These are phyloP conservation scores for Diachasma alloeum DNA, from an alignment of 1,140 invertebrate species.

Conservation along the genomic window DNA sequence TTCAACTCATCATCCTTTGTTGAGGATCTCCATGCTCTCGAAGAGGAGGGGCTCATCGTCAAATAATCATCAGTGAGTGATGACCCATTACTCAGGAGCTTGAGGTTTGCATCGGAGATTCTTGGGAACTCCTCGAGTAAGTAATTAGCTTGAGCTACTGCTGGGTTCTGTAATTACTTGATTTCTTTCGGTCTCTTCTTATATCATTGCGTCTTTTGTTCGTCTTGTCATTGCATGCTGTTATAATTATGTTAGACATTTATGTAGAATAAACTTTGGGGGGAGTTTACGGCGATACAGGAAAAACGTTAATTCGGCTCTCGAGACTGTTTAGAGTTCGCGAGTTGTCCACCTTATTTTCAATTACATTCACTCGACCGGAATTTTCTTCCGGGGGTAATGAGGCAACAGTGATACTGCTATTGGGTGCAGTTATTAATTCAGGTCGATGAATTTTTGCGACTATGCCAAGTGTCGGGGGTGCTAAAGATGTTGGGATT, in stretches of 20 bases:
- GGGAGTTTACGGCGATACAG: conserved; percentile 2
- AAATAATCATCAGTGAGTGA: not conserved
- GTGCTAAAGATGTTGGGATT: not conserved
- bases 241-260: not conserved
- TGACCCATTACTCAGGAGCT: not conserved
- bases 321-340: conserved; percentile 20
- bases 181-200: not conserved
- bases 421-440: not conserved
- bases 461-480: not conserved
- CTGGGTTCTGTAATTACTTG: not conserved
- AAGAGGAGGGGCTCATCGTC: not conserved
- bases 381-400: not conserved
- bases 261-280: not conserved
- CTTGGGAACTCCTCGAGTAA: not conserved
- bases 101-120: not conserved
- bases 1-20: not conserved
- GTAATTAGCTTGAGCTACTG: not conserved
- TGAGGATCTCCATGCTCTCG: not conserved
- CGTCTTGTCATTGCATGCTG: not conserved
- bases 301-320: conserved; percentile 31
- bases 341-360: not conserved
- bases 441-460: not conserved
- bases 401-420: not conserved
- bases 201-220: not conserved
- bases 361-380: not conserved